phyloP scores from a whole-genome alignment of 2,888 invertebrate genomes.

The Noctua janthe region DNA sequence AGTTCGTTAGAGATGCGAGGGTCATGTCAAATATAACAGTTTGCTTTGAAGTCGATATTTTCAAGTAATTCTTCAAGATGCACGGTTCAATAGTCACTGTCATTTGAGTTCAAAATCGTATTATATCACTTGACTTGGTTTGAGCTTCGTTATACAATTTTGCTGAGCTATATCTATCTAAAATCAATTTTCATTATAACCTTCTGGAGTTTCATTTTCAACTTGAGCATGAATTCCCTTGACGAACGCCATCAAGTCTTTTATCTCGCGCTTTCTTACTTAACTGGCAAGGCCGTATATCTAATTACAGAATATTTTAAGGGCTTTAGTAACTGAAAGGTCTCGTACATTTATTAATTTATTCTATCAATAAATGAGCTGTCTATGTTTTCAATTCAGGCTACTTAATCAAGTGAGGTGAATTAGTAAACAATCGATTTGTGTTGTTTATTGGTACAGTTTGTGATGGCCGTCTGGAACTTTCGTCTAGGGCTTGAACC shows the following conservation, averaged over 20 bases:
- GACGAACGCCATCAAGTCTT: constrained; percentile 29
- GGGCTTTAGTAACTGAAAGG: background rate
- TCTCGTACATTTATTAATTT: constrained; percentile 6
- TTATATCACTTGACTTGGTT: constrained; percentile 11
- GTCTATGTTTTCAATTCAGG: constrained; percentile 7
- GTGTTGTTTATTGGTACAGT: constrained; percentile 42
- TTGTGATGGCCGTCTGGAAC: constrained; percentile 63
- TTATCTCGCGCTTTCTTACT: constrained; percentile 29
- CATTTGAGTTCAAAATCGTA: constrained; percentile 1
- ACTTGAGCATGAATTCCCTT: constrained; percentile 21
- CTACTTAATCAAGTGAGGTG: constrained; percentile 25
- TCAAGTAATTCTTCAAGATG: background rate
- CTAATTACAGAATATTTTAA: constrained; percentile 29
- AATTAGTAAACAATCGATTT: constrained; percentile 45
- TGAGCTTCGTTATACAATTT: background rate
- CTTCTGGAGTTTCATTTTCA: constrained; percentile 20
- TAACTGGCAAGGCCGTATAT: constrained; percentile 12
- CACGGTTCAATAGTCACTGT: background rate
- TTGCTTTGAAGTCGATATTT: background rate
- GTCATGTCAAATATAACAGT: background rate
- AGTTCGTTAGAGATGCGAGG: background rate
- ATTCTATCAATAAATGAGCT: constrained; percentile 6
- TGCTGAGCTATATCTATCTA: background rate
- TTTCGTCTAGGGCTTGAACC: constrained; percentile 69
- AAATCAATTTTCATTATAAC: constrained; percentile 6